Evolutionary conservation across 2,888 invertebrate species (phyloP).

Genomic region (Phytoseiulus persimilis): DNA sequence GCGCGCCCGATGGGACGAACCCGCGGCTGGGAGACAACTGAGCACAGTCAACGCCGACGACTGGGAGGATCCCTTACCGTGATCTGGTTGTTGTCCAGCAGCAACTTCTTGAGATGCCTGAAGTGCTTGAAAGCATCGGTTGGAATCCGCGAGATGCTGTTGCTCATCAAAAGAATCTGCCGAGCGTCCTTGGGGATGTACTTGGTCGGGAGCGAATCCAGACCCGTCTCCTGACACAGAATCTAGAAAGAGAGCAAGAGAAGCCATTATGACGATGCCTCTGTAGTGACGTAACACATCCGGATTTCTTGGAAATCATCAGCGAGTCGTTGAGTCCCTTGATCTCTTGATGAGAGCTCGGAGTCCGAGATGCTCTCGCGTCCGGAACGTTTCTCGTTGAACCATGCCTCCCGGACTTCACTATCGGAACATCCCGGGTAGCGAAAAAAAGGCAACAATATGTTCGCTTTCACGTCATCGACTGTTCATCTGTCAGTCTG

Average conservation of each 20-base stretch:
- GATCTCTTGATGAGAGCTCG: too few species aligned
- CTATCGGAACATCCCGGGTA: too few species aligned
- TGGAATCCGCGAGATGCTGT: constrained; percentile 34
- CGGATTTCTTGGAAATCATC: too few species aligned
- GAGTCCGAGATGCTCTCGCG: too few species aligned
- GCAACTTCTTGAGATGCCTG: constrained; percentile 37
- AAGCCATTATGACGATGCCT: background rate
- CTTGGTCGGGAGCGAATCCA: constrained; percentile 30
- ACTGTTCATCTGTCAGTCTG: background rate
- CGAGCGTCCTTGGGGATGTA: constrained; percentile 35
- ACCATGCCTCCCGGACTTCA: too few species aligned
- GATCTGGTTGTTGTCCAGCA: constrained; percentile 35
- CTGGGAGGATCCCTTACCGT: background rate
- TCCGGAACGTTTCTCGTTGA: too few species aligned
- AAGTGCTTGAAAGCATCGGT: constrained; percentile 37
- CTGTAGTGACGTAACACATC: background rate
- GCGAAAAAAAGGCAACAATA: background rate
- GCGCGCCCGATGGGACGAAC: background rate
- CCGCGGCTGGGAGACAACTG: background rate
- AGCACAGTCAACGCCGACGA: background rate
- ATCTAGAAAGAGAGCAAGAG: background rate
- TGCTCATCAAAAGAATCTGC: constrained; percentile 36
- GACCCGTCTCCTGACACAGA: constrained; percentile 28
- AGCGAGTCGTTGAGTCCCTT: too few species aligned
- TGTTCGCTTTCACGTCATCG: background rate